These are phyloP conservation scores for Chorisops tibialis DNA, from an alignment of 2,888 invertebrate species.

Conservation along the genomic window DNA sequence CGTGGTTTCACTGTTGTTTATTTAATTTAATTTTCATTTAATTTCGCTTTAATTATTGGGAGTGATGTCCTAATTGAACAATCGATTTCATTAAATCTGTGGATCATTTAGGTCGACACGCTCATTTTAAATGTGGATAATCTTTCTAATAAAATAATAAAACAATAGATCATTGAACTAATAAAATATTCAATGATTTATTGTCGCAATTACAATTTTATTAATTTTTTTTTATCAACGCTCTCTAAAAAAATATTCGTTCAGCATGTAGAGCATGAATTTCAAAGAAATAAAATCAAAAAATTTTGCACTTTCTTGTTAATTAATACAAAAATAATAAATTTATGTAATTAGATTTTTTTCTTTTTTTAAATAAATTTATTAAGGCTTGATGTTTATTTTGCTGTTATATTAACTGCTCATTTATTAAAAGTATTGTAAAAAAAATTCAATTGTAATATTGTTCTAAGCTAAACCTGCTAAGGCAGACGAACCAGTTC, in stretches of 20 bases:
- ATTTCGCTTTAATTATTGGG: too few relatives aligned
- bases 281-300: background rate
- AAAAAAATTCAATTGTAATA: background rate
- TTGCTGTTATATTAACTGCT: background rate
- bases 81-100: background rate
- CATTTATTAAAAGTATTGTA: background rate
- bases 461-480: slow-evolving; percentile 18
- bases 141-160: background rate
- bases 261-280: slow-evolving; percentile 16
- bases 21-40: too few relatives aligned
- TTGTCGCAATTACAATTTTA: background rate
- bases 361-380: background rate
- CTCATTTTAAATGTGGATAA: background rate
- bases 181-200: too few relatives aligned
- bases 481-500: slow-evolving; percentile 37
- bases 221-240: background rate
- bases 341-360: background rate
- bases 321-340: background rate
- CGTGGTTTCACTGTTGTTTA: slow-evolving; percentile 15
- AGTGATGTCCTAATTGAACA: background rate
- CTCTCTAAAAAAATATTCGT: slow-evolving; percentile 2
- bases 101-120: background rate
- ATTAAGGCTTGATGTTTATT: background rate
- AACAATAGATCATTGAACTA: too few relatives aligned
- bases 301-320: slow-evolving; percentile 20